Evolutionary conservation across 2,113 vertebrate genomes (phyloP).

Genomic region (Thermophis baileyi): DNA sequence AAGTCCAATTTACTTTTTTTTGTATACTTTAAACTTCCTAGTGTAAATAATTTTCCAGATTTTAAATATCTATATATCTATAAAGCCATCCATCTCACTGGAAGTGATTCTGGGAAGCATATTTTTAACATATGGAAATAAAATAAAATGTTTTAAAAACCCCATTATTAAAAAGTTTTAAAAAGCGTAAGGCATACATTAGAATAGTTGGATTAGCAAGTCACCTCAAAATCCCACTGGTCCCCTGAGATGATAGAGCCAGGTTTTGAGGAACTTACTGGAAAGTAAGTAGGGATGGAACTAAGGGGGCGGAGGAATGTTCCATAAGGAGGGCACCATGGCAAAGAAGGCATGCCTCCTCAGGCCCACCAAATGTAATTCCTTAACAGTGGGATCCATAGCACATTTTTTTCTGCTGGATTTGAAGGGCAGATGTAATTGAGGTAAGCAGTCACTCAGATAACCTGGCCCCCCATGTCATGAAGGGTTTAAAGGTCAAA

Average conservation of each 20-base stretch:
- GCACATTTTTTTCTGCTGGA: background rate
- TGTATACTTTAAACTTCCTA: background rate
- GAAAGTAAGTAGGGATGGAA: background rate
- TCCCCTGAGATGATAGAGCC: background rate
- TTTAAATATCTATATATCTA: background rate
- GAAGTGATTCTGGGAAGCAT: background rate
- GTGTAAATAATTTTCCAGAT: conserved; percentile 8
- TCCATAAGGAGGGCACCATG: background rate
- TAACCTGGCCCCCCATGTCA: background rate
- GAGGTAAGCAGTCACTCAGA: background rate
- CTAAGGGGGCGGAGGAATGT: background rate
- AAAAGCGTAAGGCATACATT: background rate
- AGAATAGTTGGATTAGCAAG: background rate
- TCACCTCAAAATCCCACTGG: background rate
- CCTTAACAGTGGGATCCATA: background rate
- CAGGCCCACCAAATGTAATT: background rate
- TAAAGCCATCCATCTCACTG: background rate
- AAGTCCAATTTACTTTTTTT: background rate
- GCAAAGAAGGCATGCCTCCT: background rate
- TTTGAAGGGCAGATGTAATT: background rate
- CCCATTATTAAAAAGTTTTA: background rate
- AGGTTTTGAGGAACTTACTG: background rate
- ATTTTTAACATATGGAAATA: background rate
- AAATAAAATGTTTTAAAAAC: background rate
- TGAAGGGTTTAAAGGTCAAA: background rate